Conservation (phyloP, 2,888 invertebrate genomes). For the Homarus gammarus region DNA sequence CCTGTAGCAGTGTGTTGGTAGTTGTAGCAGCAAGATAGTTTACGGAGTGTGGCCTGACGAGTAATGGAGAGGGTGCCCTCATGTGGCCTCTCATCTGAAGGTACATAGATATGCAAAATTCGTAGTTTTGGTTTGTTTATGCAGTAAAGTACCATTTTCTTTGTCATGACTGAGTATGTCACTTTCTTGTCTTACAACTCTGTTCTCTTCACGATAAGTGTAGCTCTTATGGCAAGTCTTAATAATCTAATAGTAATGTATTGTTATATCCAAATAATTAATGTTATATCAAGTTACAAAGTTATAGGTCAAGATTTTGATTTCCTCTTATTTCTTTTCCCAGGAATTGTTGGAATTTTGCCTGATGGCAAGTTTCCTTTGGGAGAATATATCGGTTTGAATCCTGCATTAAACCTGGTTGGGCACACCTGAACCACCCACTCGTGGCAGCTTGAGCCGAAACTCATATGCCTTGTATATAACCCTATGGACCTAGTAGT, state of each 20-base stretch:
- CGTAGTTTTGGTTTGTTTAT: constrained; percentile 22
- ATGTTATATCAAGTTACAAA: constrained; percentile 47
- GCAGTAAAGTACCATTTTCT: constrained; percentile 7
- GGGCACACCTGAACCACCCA: constrained; percentile 60
- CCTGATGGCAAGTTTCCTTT: constrained; percentile 73
- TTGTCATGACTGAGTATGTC: constrained; percentile 10
- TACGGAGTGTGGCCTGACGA: constrained; percentile 53
- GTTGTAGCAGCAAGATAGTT: constrained; percentile 72
- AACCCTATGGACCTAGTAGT: constrained; percentile 51
- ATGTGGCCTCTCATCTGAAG: constrained; percentile 3
- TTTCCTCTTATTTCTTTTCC: constrained; percentile 63
- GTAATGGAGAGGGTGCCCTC: background rate
- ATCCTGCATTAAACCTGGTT: constrained; percentile 68
- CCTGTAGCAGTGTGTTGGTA: constrained; percentile 51
- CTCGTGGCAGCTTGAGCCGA: constrained; percentile 37
- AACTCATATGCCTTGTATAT: constrained; percentile 60
- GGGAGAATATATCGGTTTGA: constrained; percentile 74
- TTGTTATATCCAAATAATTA: constrained; percentile 37
- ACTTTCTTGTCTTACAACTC: background rate
- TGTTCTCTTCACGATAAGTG: constrained; percentile 26
- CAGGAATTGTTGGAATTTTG: constrained; percentile 75
- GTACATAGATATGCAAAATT: constrained; percentile 22
- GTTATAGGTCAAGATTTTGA: constrained; percentile 49
- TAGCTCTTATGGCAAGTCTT: constrained; percentile 13
- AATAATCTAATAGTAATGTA: background rate